Evolutionary conservation across 1,140 invertebrate genomes (phyloP).

Genomic region (Cydia fagiglandana): DNA sequence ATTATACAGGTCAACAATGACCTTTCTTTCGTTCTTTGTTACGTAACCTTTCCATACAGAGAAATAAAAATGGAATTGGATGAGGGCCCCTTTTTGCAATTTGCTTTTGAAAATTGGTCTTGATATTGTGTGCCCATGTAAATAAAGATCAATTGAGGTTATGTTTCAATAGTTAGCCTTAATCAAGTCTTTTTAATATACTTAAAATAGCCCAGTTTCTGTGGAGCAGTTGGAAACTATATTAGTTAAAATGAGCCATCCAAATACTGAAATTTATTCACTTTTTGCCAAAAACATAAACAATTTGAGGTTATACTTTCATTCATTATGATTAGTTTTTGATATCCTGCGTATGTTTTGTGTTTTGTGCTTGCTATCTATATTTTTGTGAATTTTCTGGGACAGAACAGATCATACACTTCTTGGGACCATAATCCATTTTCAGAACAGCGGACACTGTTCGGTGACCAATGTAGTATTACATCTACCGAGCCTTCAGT

Average conservation of each 20-base stretch:
- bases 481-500: not conserved
- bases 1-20: conserved; percentile 79
- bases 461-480: not conserved
- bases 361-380: not conserved
- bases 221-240: not conserved
- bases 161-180: conserved; percentile 44
- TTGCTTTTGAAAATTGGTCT: conserved; percentile 81
- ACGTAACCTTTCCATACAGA: conserved; percentile 65
- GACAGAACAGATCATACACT: not conserved
- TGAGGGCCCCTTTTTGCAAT: conserved; percentile 88
- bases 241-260: conserved; percentile 19
- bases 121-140: conserved; percentile 46
- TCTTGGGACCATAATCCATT: not conserved
- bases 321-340: not conserved
- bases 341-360: not conserved
- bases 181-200: conserved; percentile 4
- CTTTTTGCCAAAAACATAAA: conserved; percentile 23
- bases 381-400: not conserved
- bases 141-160: conserved; percentile 56
- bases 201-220: conserved; percentile 41
- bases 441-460: not conserved
- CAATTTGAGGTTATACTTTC: conserved; percentile 25
- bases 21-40: conserved; percentile 71
- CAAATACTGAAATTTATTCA: conserved; percentile 35
- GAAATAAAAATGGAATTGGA: conserved; percentile 79